Percentiles rank a stretch among this genome's conserved stretches.
phyloP scores from a whole-genome alignment of 2,797 vertebrate genomes.

The Poeciliopsis presidionis region DNA sequence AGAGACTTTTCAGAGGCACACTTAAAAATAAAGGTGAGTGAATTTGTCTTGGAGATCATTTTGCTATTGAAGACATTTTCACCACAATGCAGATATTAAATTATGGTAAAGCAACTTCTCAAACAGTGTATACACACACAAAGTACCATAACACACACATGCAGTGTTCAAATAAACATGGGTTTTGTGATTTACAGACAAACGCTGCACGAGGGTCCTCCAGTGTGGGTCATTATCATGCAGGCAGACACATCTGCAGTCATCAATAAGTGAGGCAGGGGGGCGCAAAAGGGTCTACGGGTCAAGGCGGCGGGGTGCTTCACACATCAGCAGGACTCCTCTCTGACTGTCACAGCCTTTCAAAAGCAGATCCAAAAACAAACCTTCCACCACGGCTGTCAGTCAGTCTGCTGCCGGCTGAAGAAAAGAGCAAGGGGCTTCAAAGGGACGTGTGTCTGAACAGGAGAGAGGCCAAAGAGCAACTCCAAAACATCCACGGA shows the following conservation, averaged over 20 bases:
- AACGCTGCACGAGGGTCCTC: slow-evolving; percentile 54
- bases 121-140: slow-evolving; percentile 27
- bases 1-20: no score
- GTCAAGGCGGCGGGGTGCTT: slow-evolving; percentile 56
- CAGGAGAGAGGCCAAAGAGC: slow-evolving; percentile 55
- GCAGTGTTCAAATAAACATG: slow-evolving; percentile 25
- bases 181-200: slow-evolving; percentile 72
- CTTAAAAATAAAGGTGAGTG: no score
- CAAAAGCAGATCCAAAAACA: slow-evolving; percentile 55
- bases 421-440: slow-evolving; percentile 57
- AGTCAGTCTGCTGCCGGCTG: slow-evolving; percentile 38
- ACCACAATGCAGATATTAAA: no score
- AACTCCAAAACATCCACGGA: slow-evolving; percentile 12
- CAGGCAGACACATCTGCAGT: slow-evolving; percentile 76
- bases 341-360: slow-evolving; percentile 56
- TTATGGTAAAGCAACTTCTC: slow-evolving; percentile 43
- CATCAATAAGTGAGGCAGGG: slow-evolving; percentile 71
- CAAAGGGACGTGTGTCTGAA: slow-evolving; percentile 54
- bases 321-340: slow-evolving; percentile 62
- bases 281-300: slow-evolving; percentile 50
- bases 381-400: slow-evolving; percentile 56
- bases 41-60: no score
- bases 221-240: slow-evolving; percentile 73
- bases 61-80: no score
- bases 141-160: slow-evolving; percentile 6